Base-by-base conservation (phyloP, 2,113 vertebrate species). In the Ivindomyrus marchei region DNA sequence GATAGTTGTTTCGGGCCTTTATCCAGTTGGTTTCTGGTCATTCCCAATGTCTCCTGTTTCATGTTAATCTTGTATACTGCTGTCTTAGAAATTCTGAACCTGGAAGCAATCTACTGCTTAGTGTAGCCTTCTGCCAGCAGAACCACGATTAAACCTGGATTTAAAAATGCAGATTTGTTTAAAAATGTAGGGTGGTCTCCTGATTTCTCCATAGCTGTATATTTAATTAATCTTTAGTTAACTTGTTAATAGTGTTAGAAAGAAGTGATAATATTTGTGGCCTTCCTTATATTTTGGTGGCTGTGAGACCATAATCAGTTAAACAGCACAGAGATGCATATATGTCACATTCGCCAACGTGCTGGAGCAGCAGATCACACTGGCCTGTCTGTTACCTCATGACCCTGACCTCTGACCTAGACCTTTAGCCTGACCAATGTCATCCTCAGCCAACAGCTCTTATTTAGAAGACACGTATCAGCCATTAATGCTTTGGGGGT, bases 381-480 rank as follows among this genome's bases (percentile, higher is more conserved):
- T 39, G n/a, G 31, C 70, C 47, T 85, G 52, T 47, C 52, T 89
- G 74, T 52, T 27, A 84, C 77, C 31, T 36, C 21, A 11, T 87
- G 49, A 19, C 17, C 19, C 10, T 80, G 89, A 84, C 50, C 77
- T 89, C 50, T 89, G 52, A 85, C 77, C 77, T 52, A 42, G 42
- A 45, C 31, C 17, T 8, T 11, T 21, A 56, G 21, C 47, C 45
- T 84, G 36, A 62, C 39, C 77, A 45, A 53, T 47, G 52, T 31
- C 46, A 87, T 88, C 70, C 31, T 7, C 31, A 85, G 74, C 36
- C 83, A 66, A 84, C 87, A 90, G 89, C 83, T 74, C 24, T 85
- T 74, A 80, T 39, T 80, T 80, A 84, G 47, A 53, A 47, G 85
- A 90, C 89, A 53, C 49, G 90, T 83, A 89, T 89, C 58, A 89